phyloP scores from a whole-genome alignment of 1,140 invertebrate species.

The Bathynomus jamesi region DNA sequence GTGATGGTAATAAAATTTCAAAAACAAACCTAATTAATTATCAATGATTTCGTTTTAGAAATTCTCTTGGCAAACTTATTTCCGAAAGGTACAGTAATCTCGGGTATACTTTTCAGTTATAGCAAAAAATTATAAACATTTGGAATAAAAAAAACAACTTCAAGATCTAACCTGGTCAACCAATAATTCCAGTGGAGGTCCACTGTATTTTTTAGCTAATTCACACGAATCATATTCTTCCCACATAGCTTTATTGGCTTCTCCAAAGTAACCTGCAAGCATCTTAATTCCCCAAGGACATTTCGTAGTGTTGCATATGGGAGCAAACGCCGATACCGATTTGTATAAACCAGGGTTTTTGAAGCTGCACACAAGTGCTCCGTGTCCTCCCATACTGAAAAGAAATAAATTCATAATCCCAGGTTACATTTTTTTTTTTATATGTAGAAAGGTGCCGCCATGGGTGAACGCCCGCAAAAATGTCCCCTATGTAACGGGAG shows the following conservation, averaged over 20 bases:
- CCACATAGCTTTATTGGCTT: conserved; percentile 59
- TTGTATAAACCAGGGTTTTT: conserved; percentile 85
- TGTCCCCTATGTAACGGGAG: no score
- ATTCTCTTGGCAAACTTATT: not conserved
- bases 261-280: conserved; percentile 73
- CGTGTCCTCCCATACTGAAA: conserved; percentile 92
- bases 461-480: no score
- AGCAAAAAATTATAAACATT: conserved; percentile 41
- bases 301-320: conserved; percentile 80
- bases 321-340: conserved; percentile 92
- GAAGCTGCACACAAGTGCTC: conserved; percentile 82
- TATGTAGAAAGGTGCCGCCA: no score
- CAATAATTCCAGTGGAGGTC: conserved; percentile 71
- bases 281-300: conserved; percentile 83
- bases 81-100: not conserved
- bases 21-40: no score
- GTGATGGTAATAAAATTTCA: no score
- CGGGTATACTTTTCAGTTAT: not conserved
- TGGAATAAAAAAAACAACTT: conserved; percentile 38
- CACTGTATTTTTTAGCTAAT: conserved; percentile 72
- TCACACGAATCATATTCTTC: conserved; percentile 80
- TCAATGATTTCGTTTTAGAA: not conserved
- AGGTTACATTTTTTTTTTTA: no score
- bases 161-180: conserved; percentile 71
- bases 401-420: no score